Evolutionary conservation across 2,797 vertebrate genomes (phyloP), one percentile per base, ranked within the genome.

Genomic region (Rhinogobio ventralis): DNA sequence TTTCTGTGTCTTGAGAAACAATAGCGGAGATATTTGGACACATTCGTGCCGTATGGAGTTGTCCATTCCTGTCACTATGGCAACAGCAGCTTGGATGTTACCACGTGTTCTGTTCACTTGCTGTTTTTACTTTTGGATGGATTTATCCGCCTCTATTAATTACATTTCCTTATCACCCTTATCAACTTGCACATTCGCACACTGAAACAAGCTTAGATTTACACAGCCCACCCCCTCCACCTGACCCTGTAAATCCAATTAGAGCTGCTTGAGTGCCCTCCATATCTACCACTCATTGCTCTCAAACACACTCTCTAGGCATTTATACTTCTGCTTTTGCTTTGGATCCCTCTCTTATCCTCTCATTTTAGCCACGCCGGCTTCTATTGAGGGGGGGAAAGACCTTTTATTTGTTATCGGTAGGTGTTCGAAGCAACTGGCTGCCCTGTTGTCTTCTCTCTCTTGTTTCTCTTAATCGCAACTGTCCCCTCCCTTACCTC

Each of bases 181-280:
- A 76, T 75, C 28, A 30, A 78, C 49, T 68, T 3, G 19, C 62
- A 23, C 45, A 20, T 20, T 67, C 10, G 3, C 62, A 25, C 46
- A 11, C 20, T 53, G 25, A 55, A 82, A 57, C 51, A 53, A 28
- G 55, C 46, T 15, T 25, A 51, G 53, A 33, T 23, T 77, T 68
- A 33, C 30, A n/a, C 7, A 49, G 73, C 30, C 73, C 39, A 49
- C 7, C 66, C 28, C 51, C 28, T 62, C 73, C 87, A 89, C 83
- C 87, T 88, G 87, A 91, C 89, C 78, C 79, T 82, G 42, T 81
- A 89, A 88, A 90, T 90, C 91, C 85, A 88, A 84, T 89, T 89
- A 88, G 73, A 84, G 78, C 78, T 46, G 83, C 77, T 51, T 36
- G 80, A 88, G 33, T 82, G 85, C 85, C 60, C 77, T 81, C 30